Evolutionary conservation across 2,888 invertebrate genomes (phyloP), one percentile per base, ranked within the genome.

Genomic region (Epistrophe grossulariae): DNA sequence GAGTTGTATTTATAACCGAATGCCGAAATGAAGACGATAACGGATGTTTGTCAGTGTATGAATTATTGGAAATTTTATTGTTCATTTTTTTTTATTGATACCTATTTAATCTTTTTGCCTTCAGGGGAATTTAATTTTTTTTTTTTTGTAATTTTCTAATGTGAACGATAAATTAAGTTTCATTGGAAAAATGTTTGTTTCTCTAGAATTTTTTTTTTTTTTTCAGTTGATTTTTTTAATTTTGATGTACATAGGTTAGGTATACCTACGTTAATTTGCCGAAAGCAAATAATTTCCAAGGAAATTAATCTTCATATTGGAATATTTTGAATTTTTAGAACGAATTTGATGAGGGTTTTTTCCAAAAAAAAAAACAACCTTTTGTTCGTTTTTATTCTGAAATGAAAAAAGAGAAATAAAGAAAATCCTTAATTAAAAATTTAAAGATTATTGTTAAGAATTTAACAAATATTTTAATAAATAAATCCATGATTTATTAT

Each of bases 41-140:
- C 79, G 83, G 87, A 83, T 88, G 83, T 83, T 88, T 79, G 83
- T 83, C 87, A 84, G 68, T 68, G 77, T 84, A 88, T 84, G 88
- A 88, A 80, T 88, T 80, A 88, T 88, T 84, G 76, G 88, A 84
- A 77, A 84, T 84, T 87, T 87, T 79, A 82, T 66, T 82, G 82
- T 82, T 17, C 66, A 59, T 38, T 83, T 79, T 45, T 79, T 38
- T 62, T 48, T 66, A 7, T 31, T 0, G 31, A 31, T 31, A 31
- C n/a, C n/a, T n/a, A n/a, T n/a, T n/a, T n/a, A n/a, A n/a, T n/a
- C n/a, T n/a, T n/a, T n/a, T n/a, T n/a, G n/a, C 24, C 7, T 48
- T 79, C 15, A 15, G 8, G 13, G 19, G 55, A 19, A 38, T 52
- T 78, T 66, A 57, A 24, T 24, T 57, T n/a, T 57, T 66, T 31